Conservation (phyloP, 2,888 invertebrate genomes). For the Ptilodon capucinus region DNA sequence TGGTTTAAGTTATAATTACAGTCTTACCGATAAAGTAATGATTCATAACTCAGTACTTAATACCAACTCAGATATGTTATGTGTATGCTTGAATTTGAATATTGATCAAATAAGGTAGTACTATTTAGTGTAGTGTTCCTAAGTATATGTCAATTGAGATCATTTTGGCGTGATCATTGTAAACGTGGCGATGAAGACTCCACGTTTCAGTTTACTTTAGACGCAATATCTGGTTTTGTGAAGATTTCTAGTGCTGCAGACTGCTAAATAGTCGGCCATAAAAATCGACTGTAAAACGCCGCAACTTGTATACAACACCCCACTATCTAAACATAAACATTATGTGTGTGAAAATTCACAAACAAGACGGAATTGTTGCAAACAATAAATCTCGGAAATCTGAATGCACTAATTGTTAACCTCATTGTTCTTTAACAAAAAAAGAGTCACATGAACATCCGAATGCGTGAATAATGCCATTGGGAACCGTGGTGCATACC, state of each 20-base stretch:
- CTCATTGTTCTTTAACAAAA: not conserved
- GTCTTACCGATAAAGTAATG: too few relatives aligned
- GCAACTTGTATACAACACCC: not conserved
- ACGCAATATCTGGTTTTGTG: not conserved
- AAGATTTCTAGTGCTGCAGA: not conserved
- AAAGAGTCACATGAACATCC: slow-evolving; percentile 5
- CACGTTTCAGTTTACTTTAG: not conserved
- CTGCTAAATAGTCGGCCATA: not conserved
- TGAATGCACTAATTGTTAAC: too few relatives aligned
- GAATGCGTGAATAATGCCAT: slow-evolving; percentile 36
- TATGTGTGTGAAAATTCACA: not conserved
- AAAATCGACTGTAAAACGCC: not conserved
- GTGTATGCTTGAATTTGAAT: too few relatives aligned
- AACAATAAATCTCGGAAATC: not conserved
- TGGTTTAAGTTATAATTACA: too few relatives aligned
- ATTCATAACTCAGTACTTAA: too few relatives aligned
- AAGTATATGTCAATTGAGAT: not conserved
- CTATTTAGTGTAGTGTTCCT: not conserved
- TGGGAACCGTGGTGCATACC: slow-evolving; percentile 47
- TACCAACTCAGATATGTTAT: too few relatives aligned
- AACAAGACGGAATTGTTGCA: too few relatives aligned
- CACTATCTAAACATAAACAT: not conserved
- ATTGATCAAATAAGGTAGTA: not conserved
- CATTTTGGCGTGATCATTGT: not conserved
- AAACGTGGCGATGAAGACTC: not conserved